Percentiles rank a stretch among this genome's conserved stretches.
Conservation (phyloP, 2,797 vertebrate genomes). For the Ptychobarbus kaznakovi region DNA sequence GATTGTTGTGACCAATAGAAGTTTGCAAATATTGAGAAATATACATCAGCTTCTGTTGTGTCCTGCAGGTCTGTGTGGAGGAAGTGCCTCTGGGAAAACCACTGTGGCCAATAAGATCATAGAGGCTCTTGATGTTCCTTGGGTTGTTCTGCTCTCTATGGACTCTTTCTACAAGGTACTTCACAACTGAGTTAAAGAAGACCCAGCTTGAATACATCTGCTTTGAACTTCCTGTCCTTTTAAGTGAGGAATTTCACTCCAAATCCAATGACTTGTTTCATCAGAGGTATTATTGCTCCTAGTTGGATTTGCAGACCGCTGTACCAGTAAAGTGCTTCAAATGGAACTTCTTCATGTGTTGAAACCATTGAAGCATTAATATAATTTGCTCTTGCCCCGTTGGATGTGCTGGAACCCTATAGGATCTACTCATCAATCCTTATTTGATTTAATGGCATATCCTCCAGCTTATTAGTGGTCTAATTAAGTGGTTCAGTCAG, state of each 20-base stretch:
- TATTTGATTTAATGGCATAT: slow-evolving; percentile 44
- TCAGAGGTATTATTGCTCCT: background rate
- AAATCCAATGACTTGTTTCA: background rate
- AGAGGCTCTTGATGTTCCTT: slow-evolving; percentile 90
- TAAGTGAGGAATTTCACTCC: background rate
- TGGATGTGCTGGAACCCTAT: background rate
- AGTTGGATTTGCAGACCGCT: slow-evolving; percentile 23
- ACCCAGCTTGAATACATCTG: background rate
- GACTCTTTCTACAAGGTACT: slow-evolving; percentile 92
- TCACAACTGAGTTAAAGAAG: background rate
- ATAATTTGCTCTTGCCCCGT: background rate
- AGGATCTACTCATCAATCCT: slow-evolving; percentile 36
- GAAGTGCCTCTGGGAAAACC: slow-evolving; percentile 90
- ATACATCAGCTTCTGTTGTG: background rate
- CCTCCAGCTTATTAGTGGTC: slow-evolving; percentile 32
- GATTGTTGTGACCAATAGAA: background rate
- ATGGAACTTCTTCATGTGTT: slow-evolving; percentile 20
- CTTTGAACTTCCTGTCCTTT: background rate
- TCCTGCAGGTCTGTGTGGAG: slow-evolving; percentile 85
- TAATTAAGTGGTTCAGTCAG: slow-evolving; percentile 41
- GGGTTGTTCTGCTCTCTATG: slow-evolving; percentile 93
- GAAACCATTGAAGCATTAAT: slow-evolving; percentile 18
- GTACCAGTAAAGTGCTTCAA: slow-evolving; percentile 9
- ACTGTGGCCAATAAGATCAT: slow-evolving; percentile 92
- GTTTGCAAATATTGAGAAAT: background rate